These are phyloP conservation scores for Phyllotreta cruciferae DNA, from an alignment of 2,888 invertebrate genomes.

Conservation along the genomic window DNA sequence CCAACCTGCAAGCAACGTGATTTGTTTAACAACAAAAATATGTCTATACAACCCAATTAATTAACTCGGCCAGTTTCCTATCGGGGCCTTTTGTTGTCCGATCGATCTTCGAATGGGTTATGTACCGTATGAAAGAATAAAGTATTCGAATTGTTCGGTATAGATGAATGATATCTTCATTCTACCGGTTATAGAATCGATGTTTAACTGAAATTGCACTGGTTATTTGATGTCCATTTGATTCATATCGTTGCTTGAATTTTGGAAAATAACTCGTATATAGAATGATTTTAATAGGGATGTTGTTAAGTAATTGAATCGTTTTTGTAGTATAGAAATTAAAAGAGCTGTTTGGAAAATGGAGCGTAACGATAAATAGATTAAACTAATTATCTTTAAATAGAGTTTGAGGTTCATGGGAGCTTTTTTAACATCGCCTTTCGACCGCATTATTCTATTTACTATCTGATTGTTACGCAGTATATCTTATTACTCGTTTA, in stretches of 20 bases:
- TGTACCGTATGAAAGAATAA: too few species aligned
- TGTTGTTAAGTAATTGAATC: constrained; percentile 5
- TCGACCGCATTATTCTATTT: constrained; percentile 4
- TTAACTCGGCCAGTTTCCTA: constrained; percentile 25
- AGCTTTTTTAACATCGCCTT: background rate
- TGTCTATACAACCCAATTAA: constrained; percentile 45
- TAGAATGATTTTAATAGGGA: background rate
- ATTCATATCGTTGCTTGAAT: too few species aligned
- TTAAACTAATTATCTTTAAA: constrained; percentile 13
- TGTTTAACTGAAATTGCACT: too few species aligned
- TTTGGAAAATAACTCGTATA: too few species aligned
- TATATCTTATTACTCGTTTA: too few species aligned
- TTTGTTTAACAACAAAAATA: constrained; percentile 47
- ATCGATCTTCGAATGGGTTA: too few species aligned
- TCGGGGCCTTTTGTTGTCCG: too few species aligned
- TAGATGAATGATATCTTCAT: too few species aligned
- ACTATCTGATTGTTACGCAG: background rate
- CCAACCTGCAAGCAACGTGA: constrained; percentile 36
- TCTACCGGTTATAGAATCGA: too few species aligned
- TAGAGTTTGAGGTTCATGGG: background rate
- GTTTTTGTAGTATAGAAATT: constrained; percentile 2
- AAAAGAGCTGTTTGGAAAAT: constrained; percentile 9
- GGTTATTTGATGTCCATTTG: too few species aligned
- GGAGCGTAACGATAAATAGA: constrained; percentile 16
- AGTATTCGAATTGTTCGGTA: too few species aligned